Base-by-base conservation (phyloP, 92 coral and sea anemone genomes). In the Actinernus sp. region DNA sequence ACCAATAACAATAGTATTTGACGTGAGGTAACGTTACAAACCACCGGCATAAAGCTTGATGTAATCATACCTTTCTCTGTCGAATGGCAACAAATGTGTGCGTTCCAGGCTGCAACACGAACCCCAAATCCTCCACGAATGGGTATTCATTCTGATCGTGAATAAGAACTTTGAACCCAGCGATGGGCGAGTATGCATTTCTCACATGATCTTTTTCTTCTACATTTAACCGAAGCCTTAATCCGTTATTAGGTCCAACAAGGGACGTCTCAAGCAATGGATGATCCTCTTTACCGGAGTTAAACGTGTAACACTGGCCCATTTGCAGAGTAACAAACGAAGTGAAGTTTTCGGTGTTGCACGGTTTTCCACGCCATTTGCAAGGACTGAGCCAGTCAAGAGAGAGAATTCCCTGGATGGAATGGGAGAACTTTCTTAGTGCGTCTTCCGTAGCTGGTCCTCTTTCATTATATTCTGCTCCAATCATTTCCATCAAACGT, bases 101-200 rank as follows among this genome's bases (percentile, higher is more conserved):
- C 22, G 64, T 55, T 23, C 90, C 90, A 24, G 90, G 85, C 59
- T 69, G 90, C 19, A 84, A 34, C 23, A 27, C 48, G 14, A 70
- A 69, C 12, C 90, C 90, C 53, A 68, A 56, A 26, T 84, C 74
- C 33, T 77, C 90, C 14, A 84, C 68, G 6, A 76, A 53, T 3
- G 79, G 85, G 32, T 33, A 69, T 17, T 65, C 56, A 3, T 76
- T 49, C 40, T 76, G 90, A 19, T 84, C 67, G 19, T 84, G 80
- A 0, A 84, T 58, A 6, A 71, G 45, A 16, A 84, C 62, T 30
- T 58, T 64, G 17, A 84, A 56, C 2, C 90, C 90, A 0, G 77
- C 85, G 9, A 32, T 29, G 0, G 69, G 78, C 2, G 37, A 23
- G 3, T 1, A 0, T 4, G 23, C 8, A 0, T 16, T 49, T 49